Conservation (phyloP, 2,113 vertebrate species). For the Cryptomyrus ogoouensis region DNA sequence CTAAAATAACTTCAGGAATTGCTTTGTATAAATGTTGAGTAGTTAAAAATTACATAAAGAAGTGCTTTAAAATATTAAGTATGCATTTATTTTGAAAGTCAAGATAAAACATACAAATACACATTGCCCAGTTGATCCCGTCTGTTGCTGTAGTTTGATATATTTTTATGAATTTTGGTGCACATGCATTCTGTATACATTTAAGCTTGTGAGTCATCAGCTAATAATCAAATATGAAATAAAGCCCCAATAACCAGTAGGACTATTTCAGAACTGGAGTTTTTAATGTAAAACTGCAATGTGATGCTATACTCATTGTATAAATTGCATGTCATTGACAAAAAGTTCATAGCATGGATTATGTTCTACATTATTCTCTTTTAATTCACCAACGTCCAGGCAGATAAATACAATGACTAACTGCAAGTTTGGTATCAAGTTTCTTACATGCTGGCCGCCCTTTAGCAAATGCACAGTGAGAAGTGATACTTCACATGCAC, state of each 20-base stretch:
- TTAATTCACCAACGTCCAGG: background rate
- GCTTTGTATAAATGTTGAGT: background rate
- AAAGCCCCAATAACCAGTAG: slow-evolving; percentile 8
- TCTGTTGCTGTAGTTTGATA: background rate
- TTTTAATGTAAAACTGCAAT: background rate
- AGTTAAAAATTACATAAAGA: slow-evolving; percentile 2
- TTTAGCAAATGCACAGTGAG: background rate
- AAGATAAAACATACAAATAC: background rate
- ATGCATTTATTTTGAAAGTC: slow-evolving; percentile 12
- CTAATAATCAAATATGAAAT: slow-evolving; percentile 21
- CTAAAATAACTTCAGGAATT: background rate
- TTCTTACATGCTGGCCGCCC: background rate
- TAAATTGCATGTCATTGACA: background rate
- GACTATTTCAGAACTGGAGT: background rate
- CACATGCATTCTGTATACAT: slow-evolving; percentile 24
- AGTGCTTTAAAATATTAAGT: background rate
- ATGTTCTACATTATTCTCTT: background rate
- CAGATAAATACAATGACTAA: background rate
- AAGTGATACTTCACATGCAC: background rate
- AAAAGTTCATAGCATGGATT: background rate
- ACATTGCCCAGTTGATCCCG: background rate
- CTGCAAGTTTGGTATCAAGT: background rate
- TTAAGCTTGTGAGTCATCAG: slow-evolving; percentile 9
- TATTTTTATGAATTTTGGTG: slow-evolving; percentile 4
- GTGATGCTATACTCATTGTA: background rate